Base-by-base conservation (phyloP, 2,888 invertebrate species). In the Tenthredo mesomela region DNA sequence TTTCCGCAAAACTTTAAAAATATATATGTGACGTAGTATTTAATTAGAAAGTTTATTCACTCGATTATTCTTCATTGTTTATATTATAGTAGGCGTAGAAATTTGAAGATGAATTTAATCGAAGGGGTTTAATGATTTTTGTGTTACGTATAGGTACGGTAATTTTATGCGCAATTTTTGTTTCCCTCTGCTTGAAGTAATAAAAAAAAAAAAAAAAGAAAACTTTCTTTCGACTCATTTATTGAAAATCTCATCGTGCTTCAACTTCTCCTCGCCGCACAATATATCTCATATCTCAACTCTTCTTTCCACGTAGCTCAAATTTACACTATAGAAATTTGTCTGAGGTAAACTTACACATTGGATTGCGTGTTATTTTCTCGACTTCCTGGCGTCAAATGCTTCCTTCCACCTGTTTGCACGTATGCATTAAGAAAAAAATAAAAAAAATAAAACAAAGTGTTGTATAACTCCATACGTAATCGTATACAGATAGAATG, bases 311-410 rank as follows among this genome's bases (percentile, higher is more conserved):
- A 75, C 47, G 21, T 18, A n/a, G 37, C 54, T 78, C 12, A 54
- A 77, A 78, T 78, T 33, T 78, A 78, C 78, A 50, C 33, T 54
- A 37, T n/a, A 29, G 47, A 5, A 77, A 78, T 54, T 78, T 78
- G 78, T 54, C 29, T 9, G 1, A 29, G 33, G 33, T 37, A 78
- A 54, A 78, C 33, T 78, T 58, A 54, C n/a, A 54, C 54, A 18
- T 21, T n/a, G 58, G 37, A 58, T 58, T 54, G n/a, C 78, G 50
- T 78, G 54, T 47, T 6, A n/a, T n/a, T 78, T 29, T 33, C n/a
- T 54, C 54, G n/a, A 33, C n/a, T 29, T 50, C 21, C 18, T n/a
- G 5, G 33, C 54, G 25, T 54, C 25, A 15, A 50, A 33, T 9
- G 33, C 33, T 18, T 43, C 12, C 33, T 15, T 25, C 70, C 33